Conservation (phyloP, 2,888 invertebrate genomes). For the Vesta saturnalis region DNA sequence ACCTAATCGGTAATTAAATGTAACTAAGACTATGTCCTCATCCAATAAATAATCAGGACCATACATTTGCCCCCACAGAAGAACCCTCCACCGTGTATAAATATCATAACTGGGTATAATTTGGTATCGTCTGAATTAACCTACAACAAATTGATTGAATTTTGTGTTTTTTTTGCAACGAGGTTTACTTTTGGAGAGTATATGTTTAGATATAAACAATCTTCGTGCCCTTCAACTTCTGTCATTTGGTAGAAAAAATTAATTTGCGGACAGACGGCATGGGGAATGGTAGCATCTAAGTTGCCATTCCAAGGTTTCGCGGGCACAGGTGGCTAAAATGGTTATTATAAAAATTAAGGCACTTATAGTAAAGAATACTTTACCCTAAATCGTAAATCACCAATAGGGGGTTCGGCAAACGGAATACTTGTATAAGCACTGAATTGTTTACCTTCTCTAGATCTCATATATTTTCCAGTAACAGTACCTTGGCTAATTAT, state of each 20-base stretch:
- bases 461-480: slow-evolving; percentile 56
- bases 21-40: background rate
- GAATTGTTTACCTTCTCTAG: slow-evolving; percentile 67
- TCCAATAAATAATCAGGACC: background rate
- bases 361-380: slow-evolving; percentile 64
- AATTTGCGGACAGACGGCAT: too few relatives aligned
- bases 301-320: slow-evolving; percentile 70
- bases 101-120: background rate
- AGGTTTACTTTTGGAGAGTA: background rate
- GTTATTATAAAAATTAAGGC: slow-evolving; percentile 62
- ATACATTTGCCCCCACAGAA: background rate
- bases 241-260: too few relatives aligned
- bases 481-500: slow-evolving; percentile 16
- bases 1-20: slow-evolving; percentile 32
- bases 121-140: background rate
- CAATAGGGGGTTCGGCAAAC: slow-evolving; percentile 67
- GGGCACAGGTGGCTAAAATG: slow-evolving; percentile 70
- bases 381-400: slow-evolving; percentile 57
- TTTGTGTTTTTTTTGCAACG: background rate
- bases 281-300: slow-evolving; percentile 73
- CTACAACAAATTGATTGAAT: too few relatives aligned
- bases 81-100: background rate
- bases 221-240: slow-evolving; percentile 71
- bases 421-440: slow-evolving; percentile 72
- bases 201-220: slow-evolving; percentile 72